Percentiles rank a stretch among this genome's conserved stretches.
Evolutionary conservation across 2,888 invertebrate genomes (phyloP).

Genomic region (Nomada goodeniana): DNA sequence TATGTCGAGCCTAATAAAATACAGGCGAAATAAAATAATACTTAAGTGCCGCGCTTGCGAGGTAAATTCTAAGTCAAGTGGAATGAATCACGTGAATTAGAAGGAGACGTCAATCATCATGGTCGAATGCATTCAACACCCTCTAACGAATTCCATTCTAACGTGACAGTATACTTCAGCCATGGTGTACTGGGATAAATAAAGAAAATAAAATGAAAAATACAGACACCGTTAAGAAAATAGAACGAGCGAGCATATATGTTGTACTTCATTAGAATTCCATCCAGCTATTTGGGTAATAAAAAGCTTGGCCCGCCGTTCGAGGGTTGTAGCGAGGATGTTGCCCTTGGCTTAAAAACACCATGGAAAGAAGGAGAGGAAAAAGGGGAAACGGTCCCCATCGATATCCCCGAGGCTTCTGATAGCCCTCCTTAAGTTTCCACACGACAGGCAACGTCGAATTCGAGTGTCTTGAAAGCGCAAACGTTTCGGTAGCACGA

Average conservation of each 20-base stretch:
- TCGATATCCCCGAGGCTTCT: constrained; percentile 38
- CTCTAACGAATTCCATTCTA: too few relatives aligned
- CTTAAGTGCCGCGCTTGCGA: too few relatives aligned
- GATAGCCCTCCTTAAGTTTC: constrained; percentile 34
- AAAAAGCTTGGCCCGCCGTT: constrained; percentile 10
- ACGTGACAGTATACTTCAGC: too few relatives aligned
- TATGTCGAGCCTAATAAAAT: too few relatives aligned
- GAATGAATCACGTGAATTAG: background rate
- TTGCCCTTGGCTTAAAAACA: background rate
- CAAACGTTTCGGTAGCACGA: constrained; percentile 72
- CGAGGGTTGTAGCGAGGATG: constrained; percentile 8
- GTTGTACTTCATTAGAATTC: constrained; percentile 11
- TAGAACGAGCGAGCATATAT: background rate
- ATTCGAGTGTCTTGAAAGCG: constrained; percentile 60
- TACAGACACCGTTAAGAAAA: too few relatives aligned
- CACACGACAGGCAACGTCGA: constrained; percentile 57
- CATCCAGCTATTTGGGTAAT: constrained; percentile 16
- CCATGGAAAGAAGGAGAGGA: constrained; percentile 5
- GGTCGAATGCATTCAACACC: too few relatives aligned
- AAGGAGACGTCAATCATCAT: background rate
- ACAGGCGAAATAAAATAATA: too few relatives aligned
- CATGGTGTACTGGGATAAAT: too few relatives aligned
- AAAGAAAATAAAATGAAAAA: constrained; percentile 1
- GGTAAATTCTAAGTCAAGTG: too few relatives aligned
- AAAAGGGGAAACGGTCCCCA: constrained; percentile 49